Conservation (phyloP, 2,888 invertebrate species). For the Machimus rusticus region DNA sequence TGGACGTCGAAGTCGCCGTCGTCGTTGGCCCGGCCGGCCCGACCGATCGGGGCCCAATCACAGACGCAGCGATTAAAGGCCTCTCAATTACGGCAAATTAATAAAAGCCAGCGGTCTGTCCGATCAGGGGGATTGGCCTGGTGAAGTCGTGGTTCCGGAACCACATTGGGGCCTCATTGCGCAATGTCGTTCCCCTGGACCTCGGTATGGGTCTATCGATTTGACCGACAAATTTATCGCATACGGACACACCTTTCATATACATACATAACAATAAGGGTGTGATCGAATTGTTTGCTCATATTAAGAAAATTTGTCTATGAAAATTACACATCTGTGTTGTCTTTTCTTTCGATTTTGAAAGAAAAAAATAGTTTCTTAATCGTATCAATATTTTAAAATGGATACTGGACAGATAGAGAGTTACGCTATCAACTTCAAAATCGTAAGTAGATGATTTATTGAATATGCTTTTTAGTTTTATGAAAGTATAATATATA, state of each 20-base stretch:
- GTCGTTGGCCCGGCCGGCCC: background rate
- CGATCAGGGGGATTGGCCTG: background rate
- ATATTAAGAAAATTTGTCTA: too few species aligned
- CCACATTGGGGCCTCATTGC: background rate
- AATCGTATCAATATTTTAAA: too few species aligned
- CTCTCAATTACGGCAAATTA: slow-evolving; percentile 23
- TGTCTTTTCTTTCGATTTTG: too few species aligned
- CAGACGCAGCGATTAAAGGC: background rate
- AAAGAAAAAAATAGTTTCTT: too few species aligned
- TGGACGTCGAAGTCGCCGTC: background rate
- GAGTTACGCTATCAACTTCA: too few species aligned
- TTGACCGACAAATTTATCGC: background rate
- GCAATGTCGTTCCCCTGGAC: background rate
- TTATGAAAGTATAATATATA: too few species aligned
- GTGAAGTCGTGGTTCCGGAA: background rate
- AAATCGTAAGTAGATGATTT: too few species aligned
- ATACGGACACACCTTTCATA: background rate
- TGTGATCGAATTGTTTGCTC: too few species aligned
- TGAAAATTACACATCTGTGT: too few species aligned
- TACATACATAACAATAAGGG: too few species aligned
- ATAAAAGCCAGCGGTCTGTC: background rate
- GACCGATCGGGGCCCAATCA: background rate
- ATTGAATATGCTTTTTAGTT: too few species aligned
- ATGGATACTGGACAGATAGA: too few species aligned
- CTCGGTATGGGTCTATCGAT: background rate